Percentiles rank a stretch among this genome's conserved stretches.
Conservation (phyloP, 37 sponge, comb jelly and placozoan genomes). For the Agelas oroides region DNA sequence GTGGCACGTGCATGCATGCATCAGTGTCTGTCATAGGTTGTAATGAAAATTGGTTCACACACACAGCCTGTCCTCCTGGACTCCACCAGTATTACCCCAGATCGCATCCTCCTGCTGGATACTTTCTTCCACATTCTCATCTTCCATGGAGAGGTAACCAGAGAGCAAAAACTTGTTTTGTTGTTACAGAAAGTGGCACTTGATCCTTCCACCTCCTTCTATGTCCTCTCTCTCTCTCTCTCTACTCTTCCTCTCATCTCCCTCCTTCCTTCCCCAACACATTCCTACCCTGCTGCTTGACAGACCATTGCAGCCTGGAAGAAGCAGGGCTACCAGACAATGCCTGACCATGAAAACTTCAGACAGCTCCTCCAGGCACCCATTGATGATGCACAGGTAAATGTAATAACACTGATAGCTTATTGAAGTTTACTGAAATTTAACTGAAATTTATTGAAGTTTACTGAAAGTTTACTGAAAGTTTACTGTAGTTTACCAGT, state of each 20-base stretch:
- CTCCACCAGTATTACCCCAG: constrained; percentile 91
- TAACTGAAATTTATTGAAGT: neutral
- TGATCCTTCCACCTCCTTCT: no score
- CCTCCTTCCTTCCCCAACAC: no score
- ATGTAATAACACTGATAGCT: neutral
- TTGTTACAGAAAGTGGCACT: no score
- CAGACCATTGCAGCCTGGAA: constrained; percentile 89
- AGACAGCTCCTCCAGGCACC: constrained; percentile 96
- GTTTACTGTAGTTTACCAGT: no score
- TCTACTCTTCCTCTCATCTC: neutral
- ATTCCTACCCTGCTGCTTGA: no score
- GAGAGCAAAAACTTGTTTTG: neutral
- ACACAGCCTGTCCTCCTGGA: constrained; percentile 96
- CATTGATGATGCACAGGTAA: constrained; percentile 95
- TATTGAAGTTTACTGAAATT: no score
- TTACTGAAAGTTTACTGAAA: no score
- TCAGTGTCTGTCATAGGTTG: no score
- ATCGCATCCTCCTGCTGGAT: constrained; percentile 96
- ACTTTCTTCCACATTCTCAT: constrained; percentile 99
- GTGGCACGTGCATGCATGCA: neutral
- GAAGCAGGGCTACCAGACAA: constrained; percentile 86
- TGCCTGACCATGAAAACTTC: constrained; percentile 94
- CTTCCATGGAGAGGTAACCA: constrained; percentile 92
- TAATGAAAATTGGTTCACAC: neutral
- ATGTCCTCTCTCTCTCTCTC: neutral